A percentile compares a stretch with the other conserved stretches of the same genome.
phyloP scores from a whole-genome alignment of 2,113 vertebrate genomes.

The Sciurus niger region DNA sequence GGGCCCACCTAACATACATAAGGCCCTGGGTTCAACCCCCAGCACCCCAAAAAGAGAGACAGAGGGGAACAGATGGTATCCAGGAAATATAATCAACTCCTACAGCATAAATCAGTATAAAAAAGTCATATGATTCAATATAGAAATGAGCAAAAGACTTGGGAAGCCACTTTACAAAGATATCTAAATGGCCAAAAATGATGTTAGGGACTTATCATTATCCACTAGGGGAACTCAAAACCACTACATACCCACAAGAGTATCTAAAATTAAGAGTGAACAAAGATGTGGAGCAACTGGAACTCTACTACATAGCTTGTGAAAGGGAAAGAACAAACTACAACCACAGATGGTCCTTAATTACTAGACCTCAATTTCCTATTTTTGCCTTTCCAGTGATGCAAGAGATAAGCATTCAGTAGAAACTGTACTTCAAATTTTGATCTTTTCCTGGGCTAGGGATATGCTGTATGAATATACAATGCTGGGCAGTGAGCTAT shows the following conservation, averaged over 20 bases:
- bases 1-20: no score
- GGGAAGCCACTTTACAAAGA: background rate
- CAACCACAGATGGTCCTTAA: background rate
- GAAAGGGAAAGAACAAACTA: background rate
- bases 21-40: no score
- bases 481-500: background rate
- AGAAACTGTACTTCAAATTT: background rate
- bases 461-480: background rate
- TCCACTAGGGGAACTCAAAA: background rate
- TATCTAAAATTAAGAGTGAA: constrained; percentile 5
- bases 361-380: background rate
- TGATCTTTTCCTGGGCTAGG: background rate
- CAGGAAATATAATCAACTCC: background rate
- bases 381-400: background rate
- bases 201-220: background rate
- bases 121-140: background rate
- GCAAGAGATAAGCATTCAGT: background rate
- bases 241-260: background rate
- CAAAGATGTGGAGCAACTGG: background rate
- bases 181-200: background rate
- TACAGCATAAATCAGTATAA: background rate
- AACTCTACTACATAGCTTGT: background rate
- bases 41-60: background rate
- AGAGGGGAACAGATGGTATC: background rate
- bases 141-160: constrained; percentile 18